Evolutionary conservation across 2,113 vertebrate species (phyloP).

Genomic region (Cyanoderma ruficeps): DNA sequence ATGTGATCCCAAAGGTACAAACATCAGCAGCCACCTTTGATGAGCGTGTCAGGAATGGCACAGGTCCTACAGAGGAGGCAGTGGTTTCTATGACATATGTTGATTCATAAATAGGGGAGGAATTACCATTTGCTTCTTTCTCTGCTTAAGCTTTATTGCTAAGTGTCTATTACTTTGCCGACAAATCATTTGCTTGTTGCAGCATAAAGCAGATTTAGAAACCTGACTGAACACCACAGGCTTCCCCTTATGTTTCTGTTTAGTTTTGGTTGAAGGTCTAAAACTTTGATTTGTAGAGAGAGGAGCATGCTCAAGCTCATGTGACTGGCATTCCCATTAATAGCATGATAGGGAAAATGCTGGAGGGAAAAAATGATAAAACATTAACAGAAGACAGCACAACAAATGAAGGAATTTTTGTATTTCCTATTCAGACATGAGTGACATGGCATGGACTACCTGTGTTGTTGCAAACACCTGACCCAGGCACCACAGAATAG

Average conservation of each 20-base stretch:
- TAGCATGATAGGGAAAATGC: not conserved
- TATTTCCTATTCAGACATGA: not conserved
- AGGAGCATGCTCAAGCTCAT: not conserved
- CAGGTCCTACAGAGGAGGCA: not conserved
- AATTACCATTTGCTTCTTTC: not conserved
- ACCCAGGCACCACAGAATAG: not conserved
- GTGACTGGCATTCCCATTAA: not conserved
- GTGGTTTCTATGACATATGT: not conserved
- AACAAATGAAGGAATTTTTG: not conserved
- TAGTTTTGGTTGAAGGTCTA: not conserved
- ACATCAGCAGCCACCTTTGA: not conserved
- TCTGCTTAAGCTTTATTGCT: not conserved
- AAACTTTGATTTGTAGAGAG: not conserved
- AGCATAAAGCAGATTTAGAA: not conserved
- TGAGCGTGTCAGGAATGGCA: not conserved
- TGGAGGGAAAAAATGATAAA: not conserved
- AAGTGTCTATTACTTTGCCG: not conserved
- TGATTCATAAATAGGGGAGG: not conserved
- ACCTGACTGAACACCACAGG: not conserved
- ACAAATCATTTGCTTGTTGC: not conserved
- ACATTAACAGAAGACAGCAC: not conserved
- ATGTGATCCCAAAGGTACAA: fast-evolving
- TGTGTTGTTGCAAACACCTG: not conserved
- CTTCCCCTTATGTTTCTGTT: not conserved
- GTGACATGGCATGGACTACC: not conserved